Evolutionary conservation across 2,888 invertebrate species (phyloP).

Genomic region (Phalera bucephala): DNA sequence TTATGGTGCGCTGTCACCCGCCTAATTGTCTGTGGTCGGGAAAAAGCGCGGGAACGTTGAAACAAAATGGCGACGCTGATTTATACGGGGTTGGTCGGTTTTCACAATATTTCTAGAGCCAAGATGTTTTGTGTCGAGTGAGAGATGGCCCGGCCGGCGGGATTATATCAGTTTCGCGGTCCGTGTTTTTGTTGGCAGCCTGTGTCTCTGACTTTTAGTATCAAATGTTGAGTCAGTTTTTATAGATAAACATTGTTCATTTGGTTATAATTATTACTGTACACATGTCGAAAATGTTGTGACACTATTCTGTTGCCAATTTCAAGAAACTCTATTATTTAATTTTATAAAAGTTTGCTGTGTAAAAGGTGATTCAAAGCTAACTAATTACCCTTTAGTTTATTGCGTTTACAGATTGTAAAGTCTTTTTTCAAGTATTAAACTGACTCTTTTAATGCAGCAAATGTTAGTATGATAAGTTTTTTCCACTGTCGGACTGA

Average conservation of each 20-base stretch:
- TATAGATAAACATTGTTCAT: constrained; percentile 13
- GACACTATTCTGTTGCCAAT: constrained; percentile 10
- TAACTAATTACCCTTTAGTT: too few species aligned
- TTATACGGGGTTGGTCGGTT: constrained; percentile 61
- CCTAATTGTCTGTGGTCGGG: constrained; percentile 70
- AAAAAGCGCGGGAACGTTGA: constrained; percentile 63
- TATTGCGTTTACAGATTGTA: too few species aligned
- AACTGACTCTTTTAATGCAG: too few species aligned
- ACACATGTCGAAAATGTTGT: constrained; percentile 17
- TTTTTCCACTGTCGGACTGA: too few species aligned
- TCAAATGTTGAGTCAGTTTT: constrained; percentile 17
- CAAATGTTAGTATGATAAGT: too few species aligned
- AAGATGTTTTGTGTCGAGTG: constrained; percentile 78
- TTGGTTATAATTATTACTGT: constrained; percentile 4
- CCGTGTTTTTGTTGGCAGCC: constrained; percentile 72
- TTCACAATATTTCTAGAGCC: constrained; percentile 71
- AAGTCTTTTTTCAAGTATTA: too few species aligned
- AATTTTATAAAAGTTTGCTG: too few species aligned
- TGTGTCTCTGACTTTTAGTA: constrained; percentile 33
- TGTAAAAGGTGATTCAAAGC: too few species aligned
- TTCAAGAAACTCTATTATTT: too few species aligned
- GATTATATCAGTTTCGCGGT: constrained; percentile 56
- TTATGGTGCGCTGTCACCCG: constrained; percentile 66
- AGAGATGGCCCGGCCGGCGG: constrained; percentile 58
- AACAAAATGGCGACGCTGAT: constrained; percentile 70